These are phyloP conservation scores for Lomographa bimaculata DNA, from an alignment of 2,888 invertebrate genomes.

Conservation along the genomic window DNA sequence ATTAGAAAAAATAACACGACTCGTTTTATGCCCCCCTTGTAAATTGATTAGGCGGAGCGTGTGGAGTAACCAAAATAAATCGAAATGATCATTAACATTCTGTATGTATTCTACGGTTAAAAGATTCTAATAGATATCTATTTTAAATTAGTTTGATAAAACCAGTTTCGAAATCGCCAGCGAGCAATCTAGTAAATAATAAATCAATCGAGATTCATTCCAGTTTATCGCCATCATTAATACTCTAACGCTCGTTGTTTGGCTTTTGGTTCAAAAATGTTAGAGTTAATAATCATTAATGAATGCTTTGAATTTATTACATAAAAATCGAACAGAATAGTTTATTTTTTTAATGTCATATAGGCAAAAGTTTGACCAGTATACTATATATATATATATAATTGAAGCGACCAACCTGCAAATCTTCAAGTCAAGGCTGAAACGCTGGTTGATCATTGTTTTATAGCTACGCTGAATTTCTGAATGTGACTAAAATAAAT, in stretches of 20 bases:
- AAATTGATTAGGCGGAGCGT: constrained; percentile 19
- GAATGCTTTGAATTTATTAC: no score
- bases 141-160: constrained; percentile 4
- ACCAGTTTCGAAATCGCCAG: constrained; percentile 10
- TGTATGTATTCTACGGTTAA: constrained; percentile 3
- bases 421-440: no score
- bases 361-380: no score
- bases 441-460: no score
- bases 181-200: constrained; percentile 3
- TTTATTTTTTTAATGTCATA: no score
- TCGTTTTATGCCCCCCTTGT: constrained; percentile 24
- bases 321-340: no score
- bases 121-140: constrained; percentile 4
- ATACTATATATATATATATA: no score
- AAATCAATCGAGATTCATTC: constrained; percentile 7
- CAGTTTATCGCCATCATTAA: constrained; percentile 12
- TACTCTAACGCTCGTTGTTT: neutral
- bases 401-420: no score
- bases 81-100: constrained; percentile 5
- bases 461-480: no score
- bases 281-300: no score
- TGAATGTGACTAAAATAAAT: no score
- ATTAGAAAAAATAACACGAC: constrained; percentile 18
- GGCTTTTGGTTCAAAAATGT: constrained; percentile 13
- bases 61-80: neutral